A percentile compares a stretch with the other conserved stretches of the same genome.
These are phyloP conservation scores for Coptodon bakossiorum DNA, from an alignment of 2,113 vertebrate genomes.

Conservation along the genomic window DNA sequence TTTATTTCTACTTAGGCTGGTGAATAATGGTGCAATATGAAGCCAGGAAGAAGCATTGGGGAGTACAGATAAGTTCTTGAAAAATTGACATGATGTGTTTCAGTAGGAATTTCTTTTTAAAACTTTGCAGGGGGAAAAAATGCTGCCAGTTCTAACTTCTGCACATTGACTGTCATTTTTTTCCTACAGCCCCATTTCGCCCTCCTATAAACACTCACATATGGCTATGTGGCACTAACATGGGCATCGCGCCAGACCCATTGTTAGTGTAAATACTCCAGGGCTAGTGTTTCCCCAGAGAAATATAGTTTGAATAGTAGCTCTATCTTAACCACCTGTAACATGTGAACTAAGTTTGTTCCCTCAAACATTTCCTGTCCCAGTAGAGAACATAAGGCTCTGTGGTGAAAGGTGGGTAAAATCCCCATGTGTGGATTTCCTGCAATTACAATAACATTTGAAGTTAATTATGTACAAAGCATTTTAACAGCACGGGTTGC, in stretches of 20 bases:
- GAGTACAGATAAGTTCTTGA: conserved; percentile 31
- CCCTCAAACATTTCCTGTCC: conserved; percentile 52
- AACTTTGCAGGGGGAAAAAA: background rate
- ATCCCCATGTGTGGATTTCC: conserved; percentile 27
- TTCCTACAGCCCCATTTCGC: background rate
- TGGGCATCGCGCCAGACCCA: conserved; percentile 46
- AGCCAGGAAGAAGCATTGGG: conserved; percentile 25
- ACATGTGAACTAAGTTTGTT: conserved; percentile 59
- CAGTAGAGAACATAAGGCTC: conserved; percentile 36
- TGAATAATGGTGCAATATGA: conserved; percentile 56
- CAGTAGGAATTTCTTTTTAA: conserved; percentile 11
- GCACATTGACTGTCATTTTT: background rate
- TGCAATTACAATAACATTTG: conserved; percentile 48
- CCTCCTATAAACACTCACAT: conserved; percentile 3
- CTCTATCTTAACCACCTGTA: conserved; percentile 62
- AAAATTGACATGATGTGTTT: conserved; percentile 37
- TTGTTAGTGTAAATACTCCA: conserved; percentile 56
- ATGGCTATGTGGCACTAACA: conserved; percentile 22
- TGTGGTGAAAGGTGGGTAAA: conserved; percentile 36
- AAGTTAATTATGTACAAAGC: conserved; percentile 36
- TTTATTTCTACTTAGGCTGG: conserved; percentile 62
- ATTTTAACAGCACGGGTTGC: conserved; percentile 15
- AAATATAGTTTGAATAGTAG: conserved; percentile 41
- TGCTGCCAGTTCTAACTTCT: background rate
- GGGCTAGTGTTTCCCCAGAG: conserved; percentile 21